phyloP scores from a whole-genome alignment of 2,888 invertebrate genomes.

The Nomada hirtipes region DNA sequence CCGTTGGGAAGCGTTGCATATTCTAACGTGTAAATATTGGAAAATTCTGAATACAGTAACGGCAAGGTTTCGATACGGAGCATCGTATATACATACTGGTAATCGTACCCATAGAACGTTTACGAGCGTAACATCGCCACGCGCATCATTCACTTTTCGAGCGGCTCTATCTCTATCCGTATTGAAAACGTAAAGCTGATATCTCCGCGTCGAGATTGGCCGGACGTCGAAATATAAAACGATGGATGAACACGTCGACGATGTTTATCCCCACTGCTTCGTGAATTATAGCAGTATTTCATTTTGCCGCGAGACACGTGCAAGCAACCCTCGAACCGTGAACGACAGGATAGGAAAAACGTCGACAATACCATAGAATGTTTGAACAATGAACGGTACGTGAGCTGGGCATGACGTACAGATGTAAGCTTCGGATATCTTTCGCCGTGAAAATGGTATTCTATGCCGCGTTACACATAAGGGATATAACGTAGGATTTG shows the following conservation, averaged over 20 bases:
- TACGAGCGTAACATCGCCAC: constrained; percentile 53
- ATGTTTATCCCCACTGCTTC: not conserved
- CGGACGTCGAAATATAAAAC: not conserved
- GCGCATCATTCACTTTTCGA: constrained; percentile 55
- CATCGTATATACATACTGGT: constrained; percentile 26
- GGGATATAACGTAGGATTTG: too few species aligned
- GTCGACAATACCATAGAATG: not conserved
- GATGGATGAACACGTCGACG: not conserved
- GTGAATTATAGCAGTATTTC: constrained; percentile 13
- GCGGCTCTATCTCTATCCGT: not conserved
- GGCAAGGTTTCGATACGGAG: constrained; percentile 19
- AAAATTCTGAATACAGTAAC: constrained; percentile 55
- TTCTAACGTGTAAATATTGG: constrained; percentile 66
- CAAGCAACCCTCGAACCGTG: not conserved
- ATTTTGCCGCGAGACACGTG: not conserved
- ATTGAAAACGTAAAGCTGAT: constrained; percentile 34
- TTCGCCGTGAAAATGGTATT: not conserved
- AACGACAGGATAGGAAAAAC: constrained; percentile 9
- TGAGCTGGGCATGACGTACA: not conserved
- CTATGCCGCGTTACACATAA: too few species aligned
- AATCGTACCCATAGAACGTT: constrained; percentile 49
- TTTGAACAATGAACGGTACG: not conserved
- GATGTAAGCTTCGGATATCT: not conserved
- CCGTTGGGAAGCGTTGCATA: constrained; percentile 59
- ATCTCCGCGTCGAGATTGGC: constrained; percentile 6